Conservation (phyloP, 2,113 vertebrate genomes). For the Vidua chalybeata region DNA sequence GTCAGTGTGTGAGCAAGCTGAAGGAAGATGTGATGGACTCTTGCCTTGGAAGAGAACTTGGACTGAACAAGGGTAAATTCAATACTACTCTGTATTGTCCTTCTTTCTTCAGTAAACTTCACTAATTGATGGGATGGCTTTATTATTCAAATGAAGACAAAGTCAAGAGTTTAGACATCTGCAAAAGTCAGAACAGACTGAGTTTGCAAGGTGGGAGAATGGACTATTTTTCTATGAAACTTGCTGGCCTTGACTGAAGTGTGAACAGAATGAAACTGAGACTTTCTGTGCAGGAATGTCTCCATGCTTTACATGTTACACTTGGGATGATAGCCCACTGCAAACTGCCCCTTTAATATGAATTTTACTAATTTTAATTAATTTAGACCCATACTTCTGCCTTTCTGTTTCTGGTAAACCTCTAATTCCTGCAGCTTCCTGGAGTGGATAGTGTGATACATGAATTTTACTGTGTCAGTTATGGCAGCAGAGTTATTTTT, state of each 20-base stretch:
- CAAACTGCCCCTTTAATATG: not conserved
- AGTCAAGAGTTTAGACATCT: not conserved
- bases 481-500: not conserved
- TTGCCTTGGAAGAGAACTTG: not conserved
- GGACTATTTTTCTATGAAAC: not conserved
- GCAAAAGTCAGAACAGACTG: not conserved
- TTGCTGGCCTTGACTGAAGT: not conserved
- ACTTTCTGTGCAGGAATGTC: not conserved
- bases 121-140: not conserved
- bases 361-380: not conserved
- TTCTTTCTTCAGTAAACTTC: not conserved
- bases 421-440: not conserved
- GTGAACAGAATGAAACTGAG: not conserved
- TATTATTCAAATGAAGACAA: not conserved
- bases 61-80: not conserved
- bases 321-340: not conserved
- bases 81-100: not conserved
- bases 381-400: not conserved
- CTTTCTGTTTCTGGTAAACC: not conserved
- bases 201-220: not conserved
- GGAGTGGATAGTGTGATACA: not conserved
- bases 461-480: not conserved
- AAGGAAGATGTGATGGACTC: not conserved
- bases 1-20: not conserved
- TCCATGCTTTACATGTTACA: not conserved